A percentile compares a stretch with the other conserved stretches of the same genome.
phyloP scores from a whole-genome alignment of 1,140 invertebrate genomes.

The Drosophila repleta region DNA sequence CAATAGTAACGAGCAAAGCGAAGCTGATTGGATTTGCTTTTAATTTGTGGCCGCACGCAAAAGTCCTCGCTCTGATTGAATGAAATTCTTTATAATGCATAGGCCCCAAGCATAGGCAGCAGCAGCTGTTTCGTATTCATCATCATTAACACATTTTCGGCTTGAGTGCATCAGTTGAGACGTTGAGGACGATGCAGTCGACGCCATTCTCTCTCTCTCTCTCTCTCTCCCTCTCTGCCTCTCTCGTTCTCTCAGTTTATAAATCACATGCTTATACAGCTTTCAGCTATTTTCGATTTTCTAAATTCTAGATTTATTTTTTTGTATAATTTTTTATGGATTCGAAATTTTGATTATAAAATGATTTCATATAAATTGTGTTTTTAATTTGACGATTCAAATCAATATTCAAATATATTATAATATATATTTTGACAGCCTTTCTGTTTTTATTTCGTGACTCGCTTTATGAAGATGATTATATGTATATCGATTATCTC shows the following conservation, averaged over 20 bases:
- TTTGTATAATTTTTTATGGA: background rate
- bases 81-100: constrained; percentile 50
- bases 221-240: background rate
- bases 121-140: constrained; percentile 72
- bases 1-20: background rate
- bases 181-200: constrained; percentile 33
- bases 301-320: constrained; percentile 40
- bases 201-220: constrained; percentile 7
- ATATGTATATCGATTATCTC: background rate
- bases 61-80: constrained; percentile 70
- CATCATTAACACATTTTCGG: constrained; percentile 79
- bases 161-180: constrained; percentile 65
- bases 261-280: no score
- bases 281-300: constrained; percentile 8
- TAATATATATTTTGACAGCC: no score
- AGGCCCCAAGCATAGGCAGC: constrained; percentile 10
- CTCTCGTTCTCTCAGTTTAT: no score
- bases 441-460: no score
- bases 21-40: constrained; percentile 8
- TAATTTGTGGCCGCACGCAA: constrained; percentile 21
- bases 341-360: no score
- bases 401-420: no score
- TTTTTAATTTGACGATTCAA: no score
- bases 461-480: no score
- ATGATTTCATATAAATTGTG: no score